Percentiles rank a stretch among this genome's conserved stretches.
These are phyloP conservation scores for Rhabdophis nuchalis DNA, from an alignment of 2,797 vertebrate species.

Conservation along the genomic window DNA sequence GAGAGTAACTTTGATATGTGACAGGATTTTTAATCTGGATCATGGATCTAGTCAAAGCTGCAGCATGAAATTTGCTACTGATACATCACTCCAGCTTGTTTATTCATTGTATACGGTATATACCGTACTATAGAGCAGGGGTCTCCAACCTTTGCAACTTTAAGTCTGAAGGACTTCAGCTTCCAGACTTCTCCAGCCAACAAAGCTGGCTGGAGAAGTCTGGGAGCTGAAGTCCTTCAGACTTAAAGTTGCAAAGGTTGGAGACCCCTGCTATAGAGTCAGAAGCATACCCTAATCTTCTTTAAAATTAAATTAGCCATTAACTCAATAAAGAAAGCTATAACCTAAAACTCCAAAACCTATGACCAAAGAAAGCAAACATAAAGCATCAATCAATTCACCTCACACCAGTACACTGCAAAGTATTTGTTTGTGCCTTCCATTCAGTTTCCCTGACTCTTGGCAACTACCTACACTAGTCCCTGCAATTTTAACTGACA, in stretches of 20 bases:
- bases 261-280: neutral
- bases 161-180: no score
- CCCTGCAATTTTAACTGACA: neutral
- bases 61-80: neutral
- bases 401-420: neutral
- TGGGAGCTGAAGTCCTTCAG: no score
- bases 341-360: neutral
- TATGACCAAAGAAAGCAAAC: neutral
- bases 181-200: no score
- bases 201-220: no score
- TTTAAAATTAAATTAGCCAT: neutral
- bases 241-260: no score
- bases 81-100: neutral
- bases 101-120: neutral
- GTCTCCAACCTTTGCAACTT: no score
- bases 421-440: neutral
- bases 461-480: neutral
- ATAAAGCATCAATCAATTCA: neutral
- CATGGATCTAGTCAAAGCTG: neutral
- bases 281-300: neutral
- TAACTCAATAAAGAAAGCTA: neutral
- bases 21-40: neutral
- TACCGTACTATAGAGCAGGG: no score
- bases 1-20: neutral
- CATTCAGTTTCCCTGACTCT: neutral